Base-by-base conservation (phyloP, 2,888 invertebrate species). In the Tachina fera region DNA sequence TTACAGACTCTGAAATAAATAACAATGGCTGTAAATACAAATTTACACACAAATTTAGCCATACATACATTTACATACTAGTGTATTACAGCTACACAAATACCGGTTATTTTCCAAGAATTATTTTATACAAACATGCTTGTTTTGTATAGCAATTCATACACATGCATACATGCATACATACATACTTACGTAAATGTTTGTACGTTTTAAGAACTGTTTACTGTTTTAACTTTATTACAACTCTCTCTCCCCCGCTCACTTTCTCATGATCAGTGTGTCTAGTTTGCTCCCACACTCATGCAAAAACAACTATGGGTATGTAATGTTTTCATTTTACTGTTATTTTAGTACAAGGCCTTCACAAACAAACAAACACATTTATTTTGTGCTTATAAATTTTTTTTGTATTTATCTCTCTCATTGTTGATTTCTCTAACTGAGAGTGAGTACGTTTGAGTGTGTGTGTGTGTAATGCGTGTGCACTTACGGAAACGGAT, bases 1-100 rank as follows among this genome's bases (percentile, higher is more conserved):
- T 70, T 47, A 84, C 71, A 75, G 72, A 84, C 60, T 53, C 63
- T 67, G 67, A 49, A 76, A 76, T 75, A 84, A 84, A 80, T 65
- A 79, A 79, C 75, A 78, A 74, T 49, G 58, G 39, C 58, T 58
- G 45, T 13, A 74, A 68, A 45, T 45, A 79, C 31, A 70, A 76
- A 31, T 58, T 16, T 16, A 56, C 14, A 61, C 39, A 41, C 31
- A 4, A 31, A 31, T 31, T 31, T 31, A 31, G 4, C 2, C 31
- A 31, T 31, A 77, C 11, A 51, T 39, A 43, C 14, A 60, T 39
- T 39, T 51, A n/a, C 10, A 39, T 22, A 45, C 22, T 9, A 3
- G 8, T 9, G 9, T 22, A 31, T 31, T 31, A 31, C 31, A 31
- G 31, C 31, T 22, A 13, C 13, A 56, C 56, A 56, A 19, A 19